phyloP scores from a whole-genome alignment of 2,113 vertebrate genomes.

The Ailurus styani region DNA sequence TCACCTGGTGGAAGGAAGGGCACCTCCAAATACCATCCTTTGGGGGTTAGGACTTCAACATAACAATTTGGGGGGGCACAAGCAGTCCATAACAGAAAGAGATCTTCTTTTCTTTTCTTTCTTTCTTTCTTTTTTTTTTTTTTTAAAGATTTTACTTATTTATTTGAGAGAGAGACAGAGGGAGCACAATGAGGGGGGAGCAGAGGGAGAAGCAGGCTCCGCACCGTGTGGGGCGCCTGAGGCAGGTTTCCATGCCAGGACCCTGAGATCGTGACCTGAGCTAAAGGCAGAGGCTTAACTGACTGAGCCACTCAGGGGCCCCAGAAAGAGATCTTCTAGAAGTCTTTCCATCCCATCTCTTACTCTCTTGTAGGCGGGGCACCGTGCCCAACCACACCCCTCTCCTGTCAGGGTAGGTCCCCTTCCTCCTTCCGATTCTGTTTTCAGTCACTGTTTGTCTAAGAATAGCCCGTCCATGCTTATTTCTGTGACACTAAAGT shows the following conservation, averaged over 20 bases:
- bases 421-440: neutral
- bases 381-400: neutral
- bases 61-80: neutral
- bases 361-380: neutral
- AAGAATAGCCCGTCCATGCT: too few species aligned
- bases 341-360: neutral
- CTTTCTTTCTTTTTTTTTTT: neutral
- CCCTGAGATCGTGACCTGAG: neutral
- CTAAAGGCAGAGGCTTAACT: neutral
- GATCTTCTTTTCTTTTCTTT: neutral
- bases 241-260: neutral
- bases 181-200: neutral
- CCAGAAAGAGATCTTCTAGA: neutral
- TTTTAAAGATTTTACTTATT: neutral
- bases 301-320: neutral
- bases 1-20: neutral
- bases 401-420: neutral
- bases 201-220: neutral
- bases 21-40: neutral
- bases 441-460: neutral
- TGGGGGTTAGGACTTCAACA: neutral
- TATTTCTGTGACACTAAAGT: neutral
- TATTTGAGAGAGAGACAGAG: neutral
- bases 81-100: neutral
- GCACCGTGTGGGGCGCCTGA: fast-evolving